A percentile compares a stretch with the other conserved stretches of the same genome.
phyloP scores from a whole-genome alignment of 2,888 invertebrate species.

The Octodonta nipae region DNA sequence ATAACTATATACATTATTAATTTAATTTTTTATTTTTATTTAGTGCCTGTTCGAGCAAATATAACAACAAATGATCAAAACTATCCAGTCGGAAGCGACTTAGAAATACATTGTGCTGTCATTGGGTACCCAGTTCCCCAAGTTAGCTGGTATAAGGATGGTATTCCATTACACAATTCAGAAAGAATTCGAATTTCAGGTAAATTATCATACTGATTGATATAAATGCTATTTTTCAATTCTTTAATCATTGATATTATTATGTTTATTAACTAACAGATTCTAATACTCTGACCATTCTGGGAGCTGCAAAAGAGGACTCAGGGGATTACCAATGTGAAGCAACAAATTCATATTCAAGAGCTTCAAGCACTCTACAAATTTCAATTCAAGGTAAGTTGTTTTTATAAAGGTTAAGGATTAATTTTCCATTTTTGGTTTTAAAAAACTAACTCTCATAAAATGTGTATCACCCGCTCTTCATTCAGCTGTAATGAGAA shows the following conservation, averaged over 20 bases:
- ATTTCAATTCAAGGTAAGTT: constrained; percentile 62
- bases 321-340: constrained; percentile 73
- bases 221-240: no score
- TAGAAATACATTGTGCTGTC: constrained; percentile 60
- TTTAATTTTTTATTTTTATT: no score
- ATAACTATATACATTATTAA: no score
- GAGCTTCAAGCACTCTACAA: constrained; percentile 48
- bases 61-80: constrained; percentile 44
- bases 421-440: no score
- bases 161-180: constrained; percentile 40
- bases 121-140: constrained; percentile 64
- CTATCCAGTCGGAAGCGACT: constrained; percentile 52
- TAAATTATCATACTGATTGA: constrained; percentile 24
- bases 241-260: no score
- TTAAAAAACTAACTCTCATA: constrained; percentile 2
- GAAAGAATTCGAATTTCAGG: constrained; percentile 53
- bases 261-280: no score
- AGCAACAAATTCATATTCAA: constrained; percentile 61
- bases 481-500: no score
- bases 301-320: constrained; percentile 50
- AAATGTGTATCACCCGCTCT: not conserved
- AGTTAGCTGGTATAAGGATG: constrained; percentile 73
- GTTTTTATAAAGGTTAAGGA: no score
- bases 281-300: constrained; percentile 56
- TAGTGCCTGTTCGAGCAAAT: constrained; percentile 53